Evolutionary conservation across 1,140 invertebrate genomes (phyloP).

Genomic region (Nymphalis io): DNA sequence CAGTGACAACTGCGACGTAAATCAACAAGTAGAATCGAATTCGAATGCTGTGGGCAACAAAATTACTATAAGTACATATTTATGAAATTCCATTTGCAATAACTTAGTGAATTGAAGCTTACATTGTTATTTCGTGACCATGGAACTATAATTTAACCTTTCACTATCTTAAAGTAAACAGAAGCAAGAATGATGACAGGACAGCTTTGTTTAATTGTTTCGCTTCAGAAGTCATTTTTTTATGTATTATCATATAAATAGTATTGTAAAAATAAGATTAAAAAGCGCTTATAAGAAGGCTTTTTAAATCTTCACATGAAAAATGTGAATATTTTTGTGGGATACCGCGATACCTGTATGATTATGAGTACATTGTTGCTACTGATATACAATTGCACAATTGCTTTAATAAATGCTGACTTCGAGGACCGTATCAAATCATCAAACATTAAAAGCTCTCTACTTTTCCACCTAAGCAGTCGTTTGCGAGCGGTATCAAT

Average conservation of each 20-base stretch:
- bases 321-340: no score
- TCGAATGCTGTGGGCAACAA: slow-evolving; percentile 43
- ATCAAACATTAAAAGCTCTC: slow-evolving; percentile 38
- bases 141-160: slow-evolving; percentile 14
- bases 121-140: slow-evolving; percentile 37
- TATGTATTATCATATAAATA: no score
- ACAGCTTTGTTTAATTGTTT: background rate
- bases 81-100: slow-evolving; percentile 66
- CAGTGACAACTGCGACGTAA: slow-evolving; percentile 40
- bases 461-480: slow-evolving; percentile 26
- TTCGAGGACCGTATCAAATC: slow-evolving; percentile 39
- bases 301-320: no score
- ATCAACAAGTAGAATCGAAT: slow-evolving; percentile 43
- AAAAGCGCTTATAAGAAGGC: no score
- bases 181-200: background rate
- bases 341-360: background rate
- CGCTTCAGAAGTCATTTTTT: background rate
- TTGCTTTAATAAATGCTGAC: slow-evolving; percentile 1
- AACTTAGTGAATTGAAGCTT: slow-evolving; percentile 50
- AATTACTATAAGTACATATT: slow-evolving; percentile 57
- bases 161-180: slow-evolving; percentile 6
- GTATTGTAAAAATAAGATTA: no score
- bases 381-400: background rate
- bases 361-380: background rate
- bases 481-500: slow-evolving; percentile 57